Percentiles rank a stretch among this genome's conserved stretches.
These are phyloP conservation scores for Porites lutea DNA, from an alignment of 64 coral and sea anemone genomes.

Conservation along the genomic window DNA sequence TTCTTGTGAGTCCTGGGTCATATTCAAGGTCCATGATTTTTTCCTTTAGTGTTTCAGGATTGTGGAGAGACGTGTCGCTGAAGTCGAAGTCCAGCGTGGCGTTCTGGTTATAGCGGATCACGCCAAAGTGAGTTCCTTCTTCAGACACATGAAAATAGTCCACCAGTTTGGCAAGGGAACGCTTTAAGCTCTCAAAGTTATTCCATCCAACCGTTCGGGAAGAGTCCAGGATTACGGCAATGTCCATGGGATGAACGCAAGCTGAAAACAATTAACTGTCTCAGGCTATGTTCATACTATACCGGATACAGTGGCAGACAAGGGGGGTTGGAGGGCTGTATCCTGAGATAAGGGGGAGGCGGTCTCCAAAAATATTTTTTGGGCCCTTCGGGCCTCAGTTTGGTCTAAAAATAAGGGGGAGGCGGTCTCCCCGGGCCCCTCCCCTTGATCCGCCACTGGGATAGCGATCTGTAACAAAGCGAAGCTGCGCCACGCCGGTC, in stretches of 20 bases:
- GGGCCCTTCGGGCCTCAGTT: too few species aligned
- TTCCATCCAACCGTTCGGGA: constrained; percentile 72
- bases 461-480: too few species aligned
- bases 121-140: constrained; percentile 76
- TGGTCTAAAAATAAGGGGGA: too few species aligned
- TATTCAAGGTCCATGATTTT: constrained; percentile 77
- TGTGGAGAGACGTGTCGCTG: constrained; percentile 40
- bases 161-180: constrained; percentile 63
- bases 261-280: constrained; percentile 7
- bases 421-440: too few species aligned
- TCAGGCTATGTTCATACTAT: too few species aligned
- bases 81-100: constrained; percentile 78
- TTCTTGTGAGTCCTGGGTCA: constrained; percentile 62
- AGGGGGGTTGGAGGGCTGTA: too few species aligned
- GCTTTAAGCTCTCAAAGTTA: constrained; percentile 83
- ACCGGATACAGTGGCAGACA: too few species aligned
- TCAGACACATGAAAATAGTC: constrained; percentile 85
- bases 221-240: constrained; percentile 76
- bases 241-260: constrained; percentile 81
- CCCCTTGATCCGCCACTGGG: too few species aligned
- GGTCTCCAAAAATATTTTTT: too few species aligned
- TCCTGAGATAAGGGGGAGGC: too few species aligned
- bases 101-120: constrained; percentile 81
- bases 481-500: too few species aligned
- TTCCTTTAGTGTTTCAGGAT: constrained; percentile 60